phyloP scores from a whole-genome alignment of 2,888 invertebrate genomes.

The Drosophila koepferae region DNA sequence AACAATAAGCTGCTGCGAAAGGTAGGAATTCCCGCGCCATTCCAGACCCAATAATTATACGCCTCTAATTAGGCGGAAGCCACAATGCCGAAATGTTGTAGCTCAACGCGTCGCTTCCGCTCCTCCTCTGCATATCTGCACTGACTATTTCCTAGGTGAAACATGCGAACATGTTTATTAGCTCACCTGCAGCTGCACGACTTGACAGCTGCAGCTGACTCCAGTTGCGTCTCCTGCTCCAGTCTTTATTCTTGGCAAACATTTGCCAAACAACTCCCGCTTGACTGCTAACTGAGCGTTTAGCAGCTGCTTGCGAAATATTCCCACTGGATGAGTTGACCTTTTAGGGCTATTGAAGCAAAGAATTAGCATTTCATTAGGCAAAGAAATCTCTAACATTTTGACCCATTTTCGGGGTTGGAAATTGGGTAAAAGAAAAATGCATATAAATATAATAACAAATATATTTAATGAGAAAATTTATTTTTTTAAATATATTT shows the following conservation, averaged over 20 bases:
- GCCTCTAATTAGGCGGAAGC: constrained; percentile 72
- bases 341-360: too few relatives aligned
- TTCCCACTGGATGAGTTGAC: constrained; percentile 3
- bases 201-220: not conserved
- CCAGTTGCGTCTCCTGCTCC: not conserved
- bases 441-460: not conserved
- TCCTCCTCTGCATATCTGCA: not conserved
- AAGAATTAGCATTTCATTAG: not conserved
- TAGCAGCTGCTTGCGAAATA: not conserved
- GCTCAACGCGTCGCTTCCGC: constrained; percentile 9
- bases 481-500: too few relatives aligned
- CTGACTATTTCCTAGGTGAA: not conserved
- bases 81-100: not conserved
- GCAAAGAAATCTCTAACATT: rapidly evolving
- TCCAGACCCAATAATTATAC: constrained; percentile 57
- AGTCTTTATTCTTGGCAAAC: not conserved
- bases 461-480: not conserved
- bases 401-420: not conserved
- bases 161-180: constrained; percentile 1
- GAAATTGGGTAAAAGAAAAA: not conserved
- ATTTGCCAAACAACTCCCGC: constrained; percentile 1
- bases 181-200: not conserved
- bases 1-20: constrained; percentile 74
- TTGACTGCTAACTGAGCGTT: not conserved
- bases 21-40: constrained; percentile 61